Base-by-base conservation (phyloP, 2,888 invertebrate species). In the Crocallis elinguaria region DNA sequence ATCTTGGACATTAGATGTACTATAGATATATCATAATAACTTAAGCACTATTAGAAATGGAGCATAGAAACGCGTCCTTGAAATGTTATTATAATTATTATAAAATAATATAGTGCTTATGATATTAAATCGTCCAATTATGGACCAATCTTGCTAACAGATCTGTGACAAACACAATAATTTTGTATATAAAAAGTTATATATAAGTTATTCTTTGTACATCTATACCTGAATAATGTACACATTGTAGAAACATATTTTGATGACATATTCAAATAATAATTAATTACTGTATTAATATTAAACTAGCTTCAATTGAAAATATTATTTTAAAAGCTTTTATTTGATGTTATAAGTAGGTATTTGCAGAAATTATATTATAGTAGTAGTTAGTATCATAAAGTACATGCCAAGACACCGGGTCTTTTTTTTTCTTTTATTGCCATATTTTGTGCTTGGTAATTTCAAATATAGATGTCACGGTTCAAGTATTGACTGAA, bases 81-180 rank as follows among this genome's bases (percentile, higher is more conserved):
- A 25, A 25, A 12, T 29, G 2, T 4, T 29, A 4, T 12, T 12
- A 29, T 29, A 4, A 11, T 17, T n/a, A 35, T 17, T 17, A 17
- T 14, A 25, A 14, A 38, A 7, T 1, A 19, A 42, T n/a, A n/a
- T n/a, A n/a, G n/a, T 41, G 17, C 12, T 16, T 9, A 32, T 11
- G 3, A 8, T 21, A 13, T 14, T 39, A 45, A 38, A 38, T 39
- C 67, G 76, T 81, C 79, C 77, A 64, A 62, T 57, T 66, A 63
- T 73, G 86, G 86, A 82, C 83, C 78, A 84, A 81, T 69, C 62
- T 73, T 54, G 66, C 75, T 71, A 83, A 79, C 74, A 79, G 65
- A 87, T 78, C 89, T 90, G 90, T 91, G 91, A 91, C 91, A 74
- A 72, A 73, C 77, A 91, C 90, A 89, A 90, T 89, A 91, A 92